Evolutionary conservation across 2,113 vertebrate genomes (phyloP).

Genomic region (Axis porcinus): DNA sequence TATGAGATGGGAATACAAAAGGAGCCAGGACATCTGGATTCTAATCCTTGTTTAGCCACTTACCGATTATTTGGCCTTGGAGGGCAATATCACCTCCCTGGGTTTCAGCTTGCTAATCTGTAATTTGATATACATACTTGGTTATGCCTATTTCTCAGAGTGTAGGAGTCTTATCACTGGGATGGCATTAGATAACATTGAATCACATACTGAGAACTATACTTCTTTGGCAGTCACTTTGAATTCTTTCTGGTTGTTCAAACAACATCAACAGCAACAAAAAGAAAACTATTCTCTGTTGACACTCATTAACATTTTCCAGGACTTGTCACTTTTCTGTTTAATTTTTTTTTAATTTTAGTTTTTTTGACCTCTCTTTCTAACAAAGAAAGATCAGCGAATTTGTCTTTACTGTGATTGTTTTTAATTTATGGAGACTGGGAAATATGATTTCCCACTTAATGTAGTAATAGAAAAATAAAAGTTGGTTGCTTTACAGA

Average conservation of each 20-base stretch:
- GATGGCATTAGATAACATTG: neutral
- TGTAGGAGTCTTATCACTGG: neutral
- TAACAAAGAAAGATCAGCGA: neutral
- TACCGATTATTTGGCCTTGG: neutral
- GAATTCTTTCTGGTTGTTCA: neutral
- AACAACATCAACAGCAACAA: neutral
- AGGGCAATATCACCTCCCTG: neutral
- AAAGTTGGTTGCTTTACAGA: neutral
- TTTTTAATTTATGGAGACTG: neutral
- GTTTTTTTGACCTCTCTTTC: neutral
- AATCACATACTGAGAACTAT: neutral
- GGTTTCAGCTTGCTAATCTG: neutral
- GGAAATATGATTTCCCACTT: neutral
- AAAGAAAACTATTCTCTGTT: neutral
- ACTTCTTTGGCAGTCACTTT: neutral
- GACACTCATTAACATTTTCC: neutral
- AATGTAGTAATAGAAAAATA: neutral
- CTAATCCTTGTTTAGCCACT: neutral
- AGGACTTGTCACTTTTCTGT: neutral
- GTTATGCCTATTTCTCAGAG: neutral
- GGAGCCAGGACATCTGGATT: neutral
- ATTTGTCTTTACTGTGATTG: neutral
- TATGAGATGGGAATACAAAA: neutral
- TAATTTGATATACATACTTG: neutral
- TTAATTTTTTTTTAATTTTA: neutral